Evolutionary conservation across 2,888 invertebrate genomes (phyloP).

Genomic region (Plagodis dolabraria): DNA sequence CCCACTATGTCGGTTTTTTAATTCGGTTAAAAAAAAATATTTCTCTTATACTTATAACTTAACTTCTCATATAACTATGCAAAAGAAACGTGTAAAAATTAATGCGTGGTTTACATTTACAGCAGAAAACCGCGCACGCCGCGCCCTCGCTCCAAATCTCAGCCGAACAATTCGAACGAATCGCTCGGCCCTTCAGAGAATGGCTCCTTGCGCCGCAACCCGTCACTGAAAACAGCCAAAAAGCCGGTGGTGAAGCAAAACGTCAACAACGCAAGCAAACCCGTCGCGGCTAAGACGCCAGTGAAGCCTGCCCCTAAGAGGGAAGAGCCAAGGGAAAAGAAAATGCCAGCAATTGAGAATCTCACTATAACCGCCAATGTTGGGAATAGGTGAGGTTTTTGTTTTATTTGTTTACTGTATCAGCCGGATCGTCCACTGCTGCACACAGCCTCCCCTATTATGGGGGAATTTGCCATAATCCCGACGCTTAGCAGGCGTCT

Average conservation of each 20-base stretch:
- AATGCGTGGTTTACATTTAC: constrained; percentile 4
- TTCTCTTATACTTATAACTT: too few relatives aligned
- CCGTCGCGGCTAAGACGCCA: constrained; percentile 33
- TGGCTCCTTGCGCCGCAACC: constrained; percentile 60
- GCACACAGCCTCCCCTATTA: too few relatives aligned
- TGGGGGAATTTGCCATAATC: too few relatives aligned
- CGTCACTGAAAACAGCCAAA: constrained; percentile 60
- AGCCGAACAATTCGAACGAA: constrained; percentile 64
- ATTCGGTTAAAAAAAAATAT: too few relatives aligned
- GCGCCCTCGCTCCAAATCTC: constrained; percentile 71
- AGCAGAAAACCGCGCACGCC: constrained; percentile 49
- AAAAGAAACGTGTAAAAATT: constrained; percentile 7
- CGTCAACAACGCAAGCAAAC: constrained; percentile 27
- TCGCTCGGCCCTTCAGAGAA: constrained; percentile 52
- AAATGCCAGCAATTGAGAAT: constrained; percentile 69
- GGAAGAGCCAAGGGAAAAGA: constrained; percentile 42
- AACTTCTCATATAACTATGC: too few relatives aligned
- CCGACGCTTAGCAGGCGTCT: too few relatives aligned
- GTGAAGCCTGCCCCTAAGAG: constrained; percentile 26
- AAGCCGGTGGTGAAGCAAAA: constrained; percentile 41
- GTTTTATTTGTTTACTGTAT: constrained; percentile 2
- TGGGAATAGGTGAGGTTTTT: constrained; percentile 61
- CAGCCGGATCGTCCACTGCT: too few relatives aligned
- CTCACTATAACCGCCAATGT: constrained; percentile 66
- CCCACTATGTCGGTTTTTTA: too few relatives aligned